Conservation (phyloP, 2,113 vertebrate species). For the Centropus bengalensis region DNA sequence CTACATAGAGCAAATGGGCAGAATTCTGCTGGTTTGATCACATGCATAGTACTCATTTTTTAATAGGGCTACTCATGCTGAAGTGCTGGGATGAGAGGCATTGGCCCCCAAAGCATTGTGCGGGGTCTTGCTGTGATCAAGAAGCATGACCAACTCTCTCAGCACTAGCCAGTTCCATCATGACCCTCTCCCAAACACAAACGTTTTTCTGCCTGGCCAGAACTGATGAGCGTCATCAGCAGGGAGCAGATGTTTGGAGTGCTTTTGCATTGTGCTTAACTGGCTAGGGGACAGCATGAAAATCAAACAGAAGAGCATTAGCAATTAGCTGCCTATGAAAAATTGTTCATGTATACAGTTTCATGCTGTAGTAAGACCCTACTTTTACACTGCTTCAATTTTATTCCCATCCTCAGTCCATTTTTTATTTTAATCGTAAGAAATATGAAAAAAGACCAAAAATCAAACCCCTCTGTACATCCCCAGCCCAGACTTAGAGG, state of each 20-base stretch:
- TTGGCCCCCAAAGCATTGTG: too few relatives aligned
- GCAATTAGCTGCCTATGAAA: not conserved
- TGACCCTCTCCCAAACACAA: not conserved
- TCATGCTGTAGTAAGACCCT: not conserved
- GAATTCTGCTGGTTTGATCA: fast-evolving
- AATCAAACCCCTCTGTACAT: not conserved
- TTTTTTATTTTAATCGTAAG: not conserved
- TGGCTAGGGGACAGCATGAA: not conserved
- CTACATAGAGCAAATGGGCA: too few relatives aligned
- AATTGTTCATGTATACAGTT: fast-evolving
- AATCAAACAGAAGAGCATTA: not conserved
- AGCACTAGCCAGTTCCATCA: fast-evolving
- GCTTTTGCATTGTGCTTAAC: not conserved
- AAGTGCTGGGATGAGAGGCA: not conserved
- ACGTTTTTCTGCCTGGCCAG: not conserved
- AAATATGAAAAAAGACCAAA: not conserved
- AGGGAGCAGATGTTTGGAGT: not conserved
- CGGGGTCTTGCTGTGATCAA: fast-evolving
- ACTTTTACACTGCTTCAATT: not conserved
- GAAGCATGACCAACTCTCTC: too few relatives aligned
- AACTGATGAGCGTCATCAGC: not conserved
- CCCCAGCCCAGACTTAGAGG: not conserved
- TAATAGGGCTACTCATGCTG: not conserved
- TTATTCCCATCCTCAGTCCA: too few relatives aligned
- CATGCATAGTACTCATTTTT: fast-evolving